A percentile compares a stretch with the other conserved stretches of the same genome.
Evolutionary conservation across 2,888 invertebrate species (phyloP).

Genomic region (Nomada lathburiana): DNA sequence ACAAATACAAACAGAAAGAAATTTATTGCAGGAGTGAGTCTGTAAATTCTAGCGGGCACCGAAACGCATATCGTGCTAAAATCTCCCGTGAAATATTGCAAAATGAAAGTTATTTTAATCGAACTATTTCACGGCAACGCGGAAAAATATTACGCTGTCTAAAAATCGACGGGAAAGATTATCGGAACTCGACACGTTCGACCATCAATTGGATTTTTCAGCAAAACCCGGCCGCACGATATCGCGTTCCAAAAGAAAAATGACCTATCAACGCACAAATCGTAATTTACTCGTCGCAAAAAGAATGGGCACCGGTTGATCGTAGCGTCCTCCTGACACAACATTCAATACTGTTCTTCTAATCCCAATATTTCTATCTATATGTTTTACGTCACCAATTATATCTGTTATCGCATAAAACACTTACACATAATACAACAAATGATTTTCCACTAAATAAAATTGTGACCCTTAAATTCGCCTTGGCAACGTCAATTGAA

Average conservation of each 20-base stretch:
- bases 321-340: neutral
- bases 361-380: neutral
- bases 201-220: slow-evolving; percentile 35
- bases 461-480: too few relatives aligned
- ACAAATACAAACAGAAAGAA: neutral
- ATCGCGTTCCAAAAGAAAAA: slow-evolving; percentile 19
- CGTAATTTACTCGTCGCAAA: slow-evolving; percentile 2
- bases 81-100: slow-evolving; percentile 18
- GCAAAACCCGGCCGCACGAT: slow-evolving; percentile 22
- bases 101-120: slow-evolving; percentile 37
- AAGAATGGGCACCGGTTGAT: neutral
- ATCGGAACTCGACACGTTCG: slow-evolving; percentile 32
- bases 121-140: slow-evolving; percentile 23
- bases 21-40: neutral
- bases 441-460: neutral
- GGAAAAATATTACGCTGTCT: slow-evolving; percentile 33
- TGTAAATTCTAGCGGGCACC: too few relatives aligned
- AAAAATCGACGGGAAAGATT: slow-evolving; percentile 32
- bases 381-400: neutral
- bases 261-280: slow-evolving; percentile 19
- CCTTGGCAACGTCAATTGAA: neutral
- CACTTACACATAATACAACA: neutral
- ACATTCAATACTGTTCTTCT: neutral
- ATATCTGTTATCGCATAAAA: neutral
- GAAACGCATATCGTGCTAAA: slow-evolving; percentile 1